Conservation (phyloP, 2,797 vertebrate species). For the Lithobates pipiens region DNA sequence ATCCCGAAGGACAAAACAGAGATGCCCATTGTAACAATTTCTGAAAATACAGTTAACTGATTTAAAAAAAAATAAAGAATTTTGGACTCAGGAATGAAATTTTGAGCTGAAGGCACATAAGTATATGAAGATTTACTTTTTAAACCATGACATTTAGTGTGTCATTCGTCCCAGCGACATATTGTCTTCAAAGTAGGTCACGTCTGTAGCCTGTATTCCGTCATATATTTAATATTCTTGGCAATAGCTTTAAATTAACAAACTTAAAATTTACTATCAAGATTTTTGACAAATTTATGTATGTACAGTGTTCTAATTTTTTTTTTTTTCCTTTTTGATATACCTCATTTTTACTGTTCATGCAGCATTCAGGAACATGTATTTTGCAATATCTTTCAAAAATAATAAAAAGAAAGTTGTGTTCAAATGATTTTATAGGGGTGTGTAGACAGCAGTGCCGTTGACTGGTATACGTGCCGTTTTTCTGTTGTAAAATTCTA, state of each 20-base stretch:
- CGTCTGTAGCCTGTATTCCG: conserved; percentile 21
- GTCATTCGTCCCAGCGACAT: not conserved
- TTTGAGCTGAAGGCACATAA: conserved; percentile 35
- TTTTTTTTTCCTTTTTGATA: conserved; percentile 76
- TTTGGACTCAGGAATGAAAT: conserved; percentile 49
- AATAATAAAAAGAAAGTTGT: conserved; percentile 49
- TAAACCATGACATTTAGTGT: conserved; percentile 6
- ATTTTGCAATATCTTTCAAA: conserved; percentile 59
- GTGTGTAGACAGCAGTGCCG: conserved; percentile 39
- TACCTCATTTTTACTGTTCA: conserved; percentile 82
- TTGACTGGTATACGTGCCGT: not conserved
- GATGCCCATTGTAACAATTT: conserved; percentile 87
- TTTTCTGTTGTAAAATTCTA: not conserved
- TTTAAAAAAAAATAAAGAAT: conserved; percentile 52
- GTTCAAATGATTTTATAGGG: conserved; percentile 46
- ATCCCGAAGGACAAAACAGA: conserved; percentile 86
- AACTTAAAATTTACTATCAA: conserved; percentile 56
- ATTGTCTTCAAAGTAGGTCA: conserved; percentile 45
- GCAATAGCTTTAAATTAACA: conserved; percentile 62
- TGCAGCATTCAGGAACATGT: conserved; percentile 67
- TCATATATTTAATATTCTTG: conserved; percentile 40
- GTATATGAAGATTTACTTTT: conserved; percentile 18
- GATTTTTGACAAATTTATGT: conserved; percentile 76
- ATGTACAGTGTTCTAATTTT: conserved; percentile 73
- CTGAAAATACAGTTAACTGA: conserved; percentile 81